phyloP scores from a whole-genome alignment of 2,113 vertebrate genomes.

The Vombatus ursinus region DNA sequence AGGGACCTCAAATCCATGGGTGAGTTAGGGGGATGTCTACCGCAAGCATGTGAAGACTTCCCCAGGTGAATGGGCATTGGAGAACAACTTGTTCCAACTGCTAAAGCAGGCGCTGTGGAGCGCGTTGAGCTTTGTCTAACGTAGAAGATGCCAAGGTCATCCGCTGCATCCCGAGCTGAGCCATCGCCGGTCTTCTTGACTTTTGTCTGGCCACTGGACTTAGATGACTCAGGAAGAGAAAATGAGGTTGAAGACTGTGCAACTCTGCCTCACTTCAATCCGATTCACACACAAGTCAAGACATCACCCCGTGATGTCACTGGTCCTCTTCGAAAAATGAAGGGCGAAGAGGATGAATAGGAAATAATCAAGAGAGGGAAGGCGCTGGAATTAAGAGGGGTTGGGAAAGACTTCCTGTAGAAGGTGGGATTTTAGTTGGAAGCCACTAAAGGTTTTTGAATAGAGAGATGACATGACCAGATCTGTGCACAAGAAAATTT shows the following conservation, averaged over 20 bases:
- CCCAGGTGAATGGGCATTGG: too few relatives aligned
- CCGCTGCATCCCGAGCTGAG: neutral
- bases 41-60: too few relatives aligned
- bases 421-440: neutral
- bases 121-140: neutral
- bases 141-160: neutral
- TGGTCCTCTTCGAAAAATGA: neutral
- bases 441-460: neutral
- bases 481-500: neutral
- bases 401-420: too few relatives aligned
- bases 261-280: neutral
- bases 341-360: neutral
- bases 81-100: too few relatives aligned
- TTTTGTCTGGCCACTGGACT: neutral
- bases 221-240: neutral
- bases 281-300: neutral
- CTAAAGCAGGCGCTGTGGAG: too few relatives aligned
- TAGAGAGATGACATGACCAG: neutral
- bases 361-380: neutral
- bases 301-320: neutral
- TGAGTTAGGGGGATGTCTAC: too few relatives aligned
- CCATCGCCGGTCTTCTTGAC: neutral
- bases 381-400: neutral
- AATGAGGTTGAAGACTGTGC: neutral
- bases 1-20: too few relatives aligned